Percentiles rank a stretch among this genome's conserved stretches.
These are phyloP conservation scores for Pseudolaguvia tuberculata DNA, from an alignment of 2,113 vertebrate genomes.

Conservation along the genomic window DNA sequence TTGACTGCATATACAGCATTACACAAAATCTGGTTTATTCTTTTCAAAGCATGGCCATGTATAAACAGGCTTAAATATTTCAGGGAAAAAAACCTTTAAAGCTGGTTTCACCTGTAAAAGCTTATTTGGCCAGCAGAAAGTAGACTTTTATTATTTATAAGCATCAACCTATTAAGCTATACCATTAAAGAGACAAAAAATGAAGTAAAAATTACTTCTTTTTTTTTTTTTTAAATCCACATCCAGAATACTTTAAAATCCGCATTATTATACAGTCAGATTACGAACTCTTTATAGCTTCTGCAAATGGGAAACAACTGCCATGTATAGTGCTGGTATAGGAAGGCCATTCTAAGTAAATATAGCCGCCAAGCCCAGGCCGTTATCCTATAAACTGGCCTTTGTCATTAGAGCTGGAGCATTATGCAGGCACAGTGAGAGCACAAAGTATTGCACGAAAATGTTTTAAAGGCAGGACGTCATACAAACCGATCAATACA, in stretches of 20 bases:
- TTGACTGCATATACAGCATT: background rate
- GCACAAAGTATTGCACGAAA: conserved; percentile 25
- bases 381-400: conserved; percentile 2
- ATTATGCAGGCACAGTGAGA: conserved; percentile 16
- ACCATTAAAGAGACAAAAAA: background rate
- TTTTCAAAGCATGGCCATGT: conserved; percentile 4
- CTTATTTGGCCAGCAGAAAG: background rate
- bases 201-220: background rate
- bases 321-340: conserved; percentile 18
- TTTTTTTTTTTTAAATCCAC: background rate
- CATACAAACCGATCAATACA: conserved; percentile 36
- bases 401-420: conserved; percentile 1
- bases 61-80: background rate
- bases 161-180: background rate
- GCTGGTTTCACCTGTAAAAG: background rate
- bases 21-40: background rate
- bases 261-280: background rate
- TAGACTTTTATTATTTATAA: background rate
- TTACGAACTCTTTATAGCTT: background rate
- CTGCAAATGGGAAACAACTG: conserved; percentile 9
- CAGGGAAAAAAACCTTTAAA: background rate
- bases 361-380: background rate
- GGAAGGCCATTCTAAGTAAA: background rate
- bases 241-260: background rate
- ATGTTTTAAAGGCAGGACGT: conserved; percentile 31